Evolutionary conservation across 2,797 vertebrate species (phyloP).

Genomic region (Petrocephalus schoutedeni): DNA sequence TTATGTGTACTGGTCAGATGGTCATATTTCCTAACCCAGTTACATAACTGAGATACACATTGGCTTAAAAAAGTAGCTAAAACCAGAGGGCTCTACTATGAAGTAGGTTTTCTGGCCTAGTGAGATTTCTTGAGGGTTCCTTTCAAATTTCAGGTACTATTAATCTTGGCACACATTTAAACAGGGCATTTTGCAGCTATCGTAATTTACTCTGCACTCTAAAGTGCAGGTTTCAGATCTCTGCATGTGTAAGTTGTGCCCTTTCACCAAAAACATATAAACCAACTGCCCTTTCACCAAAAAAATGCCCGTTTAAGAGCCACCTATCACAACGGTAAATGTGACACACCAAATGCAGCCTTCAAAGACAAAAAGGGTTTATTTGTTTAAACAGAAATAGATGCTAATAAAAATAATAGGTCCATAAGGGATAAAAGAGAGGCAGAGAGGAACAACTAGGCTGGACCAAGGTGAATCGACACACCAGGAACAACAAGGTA

Average conservation of each 20-base stretch:
- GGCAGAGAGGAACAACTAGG: background rate
- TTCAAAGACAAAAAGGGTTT: background rate
- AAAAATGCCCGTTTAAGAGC: background rate
- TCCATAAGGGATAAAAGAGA: background rate
- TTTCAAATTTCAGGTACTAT: background rate
- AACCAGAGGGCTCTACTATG: background rate
- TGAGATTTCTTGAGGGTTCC: background rate
- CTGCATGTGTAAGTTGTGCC: background rate
- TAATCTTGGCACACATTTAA: background rate
- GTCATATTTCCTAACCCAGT: background rate
- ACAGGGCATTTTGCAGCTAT: background rate
- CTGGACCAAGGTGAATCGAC: background rate
- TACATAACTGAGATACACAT: background rate
- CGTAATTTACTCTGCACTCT: background rate
- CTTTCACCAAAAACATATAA: background rate
- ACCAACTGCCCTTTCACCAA: background rate
- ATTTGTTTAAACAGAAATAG: background rate
- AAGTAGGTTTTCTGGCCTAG: background rate
- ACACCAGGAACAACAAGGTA: background rate
- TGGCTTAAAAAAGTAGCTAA: background rate
- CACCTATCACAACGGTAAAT: background rate
- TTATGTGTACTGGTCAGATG: background rate
- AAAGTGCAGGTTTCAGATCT: background rate
- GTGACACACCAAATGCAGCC: background rate
- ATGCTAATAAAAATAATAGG: background rate